Evolutionary conservation across 1,140 invertebrate genomes (phyloP).

Genomic region (Ptiloglossa arizonensis): DNA sequence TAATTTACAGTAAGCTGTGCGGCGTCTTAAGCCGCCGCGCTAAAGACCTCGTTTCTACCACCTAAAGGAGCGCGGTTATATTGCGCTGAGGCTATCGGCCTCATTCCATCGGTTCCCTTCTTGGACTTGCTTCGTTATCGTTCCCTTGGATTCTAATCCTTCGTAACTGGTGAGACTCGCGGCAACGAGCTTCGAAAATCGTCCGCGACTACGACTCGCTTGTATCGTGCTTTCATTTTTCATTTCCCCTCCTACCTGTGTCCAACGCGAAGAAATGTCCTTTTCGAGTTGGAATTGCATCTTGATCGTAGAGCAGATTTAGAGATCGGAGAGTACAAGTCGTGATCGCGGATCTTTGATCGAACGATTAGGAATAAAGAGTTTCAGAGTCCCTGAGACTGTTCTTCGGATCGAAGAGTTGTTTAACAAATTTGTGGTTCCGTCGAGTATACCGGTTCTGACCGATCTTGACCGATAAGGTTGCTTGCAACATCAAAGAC

Average conservation of each 20-base stretch:
- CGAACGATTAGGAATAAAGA: too few relatives aligned
- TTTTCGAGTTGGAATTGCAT: neutral
- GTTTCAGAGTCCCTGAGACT: too few relatives aligned
- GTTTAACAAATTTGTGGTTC: too few relatives aligned
- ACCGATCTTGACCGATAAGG: too few relatives aligned
- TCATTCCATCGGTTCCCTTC: slow-evolving; percentile 57
- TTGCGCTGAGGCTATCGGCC: slow-evolving; percentile 64
- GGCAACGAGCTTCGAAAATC: slow-evolving; percentile 8
- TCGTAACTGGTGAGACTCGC: slow-evolving; percentile 4
- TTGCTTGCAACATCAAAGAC: too few relatives aligned
- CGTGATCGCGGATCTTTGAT: too few relatives aligned
- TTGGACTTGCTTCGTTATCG: slow-evolving; percentile 41
- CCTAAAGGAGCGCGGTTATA: slow-evolving; percentile 66
- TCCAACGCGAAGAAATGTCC: neutral
- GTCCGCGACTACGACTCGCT: neutral
- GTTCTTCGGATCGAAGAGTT: too few relatives aligned
- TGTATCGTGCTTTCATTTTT: neutral
- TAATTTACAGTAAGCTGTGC: slow-evolving; percentile 58
- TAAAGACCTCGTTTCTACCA: slow-evolving; percentile 65
- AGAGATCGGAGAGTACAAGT: too few relatives aligned
- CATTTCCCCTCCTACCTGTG: neutral
- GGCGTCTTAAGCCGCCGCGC: slow-evolving; percentile 56
- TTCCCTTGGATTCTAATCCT: slow-evolving; percentile 8
- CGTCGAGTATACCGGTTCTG: too few relatives aligned
- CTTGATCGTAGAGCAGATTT: too few relatives aligned